These are phyloP conservation scores for Drosophila vallismaia DNA, from an alignment of 2,888 invertebrate species.

Conservation along the genomic window DNA sequence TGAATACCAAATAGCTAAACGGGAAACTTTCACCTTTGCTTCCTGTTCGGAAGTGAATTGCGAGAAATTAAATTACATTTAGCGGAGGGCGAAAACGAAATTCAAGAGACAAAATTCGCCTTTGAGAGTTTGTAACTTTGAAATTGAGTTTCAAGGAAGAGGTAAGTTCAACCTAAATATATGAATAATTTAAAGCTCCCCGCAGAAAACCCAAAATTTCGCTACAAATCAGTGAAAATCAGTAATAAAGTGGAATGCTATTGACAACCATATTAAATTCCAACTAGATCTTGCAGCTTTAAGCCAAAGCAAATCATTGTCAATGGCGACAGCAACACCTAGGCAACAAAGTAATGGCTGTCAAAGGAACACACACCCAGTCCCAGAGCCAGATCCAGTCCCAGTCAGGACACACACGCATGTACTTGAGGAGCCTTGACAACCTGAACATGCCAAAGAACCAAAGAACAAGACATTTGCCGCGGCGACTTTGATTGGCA, in stretches of 20 bases:
- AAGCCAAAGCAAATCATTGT: constrained; percentile 65
- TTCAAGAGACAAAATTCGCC: neutral
- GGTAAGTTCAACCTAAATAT: no score
- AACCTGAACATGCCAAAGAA: constrained; percentile 71
- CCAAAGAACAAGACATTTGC: constrained; percentile 69
- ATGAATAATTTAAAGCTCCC: no score
- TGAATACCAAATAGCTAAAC: constrained; percentile 21
- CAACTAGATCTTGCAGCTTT: constrained; percentile 38
- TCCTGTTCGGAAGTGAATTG: neutral
- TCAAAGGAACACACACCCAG: constrained; percentile 34
- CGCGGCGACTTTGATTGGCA: constrained; percentile 70
- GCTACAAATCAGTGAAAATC: no score
- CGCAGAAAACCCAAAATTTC: no score
- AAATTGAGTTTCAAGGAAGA: neutral
- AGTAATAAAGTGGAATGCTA: neutral
- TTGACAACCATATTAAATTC: constrained; percentile 17
- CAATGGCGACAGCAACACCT: constrained; percentile 67
- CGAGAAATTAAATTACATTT: neutral
- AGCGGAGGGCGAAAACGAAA: neutral
- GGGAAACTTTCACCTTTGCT: constrained; percentile 2
- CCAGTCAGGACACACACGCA: constrained; percentile 26
- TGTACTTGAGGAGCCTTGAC: constrained; percentile 65
- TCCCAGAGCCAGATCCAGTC: constrained; percentile 11
- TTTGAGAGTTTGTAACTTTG: neutral
- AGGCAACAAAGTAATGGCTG: constrained; percentile 73